These are phyloP conservation scores for Phyllopteryx taeniolatus DNA, from an alignment of 2,113 vertebrate species.

Conservation along the genomic window DNA sequence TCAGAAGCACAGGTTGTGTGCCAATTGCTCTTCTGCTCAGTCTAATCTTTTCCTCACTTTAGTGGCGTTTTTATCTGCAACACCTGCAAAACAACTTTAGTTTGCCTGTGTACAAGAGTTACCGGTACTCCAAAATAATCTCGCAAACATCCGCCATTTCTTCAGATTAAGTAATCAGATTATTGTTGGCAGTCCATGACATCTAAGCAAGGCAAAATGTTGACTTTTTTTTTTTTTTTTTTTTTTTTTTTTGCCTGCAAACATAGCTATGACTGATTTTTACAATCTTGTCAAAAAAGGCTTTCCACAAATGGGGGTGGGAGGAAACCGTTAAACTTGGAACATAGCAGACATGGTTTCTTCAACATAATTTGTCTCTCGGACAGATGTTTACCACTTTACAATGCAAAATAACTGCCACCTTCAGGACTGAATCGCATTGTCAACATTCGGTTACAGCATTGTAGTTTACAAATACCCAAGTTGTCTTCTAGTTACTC, in stretches of 20 bases:
- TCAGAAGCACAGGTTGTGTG: neutral
- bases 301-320: neutral
- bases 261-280: neutral
- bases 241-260: neutral
- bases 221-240: neutral
- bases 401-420: neutral
- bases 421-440: neutral
- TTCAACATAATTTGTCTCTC: neutral
- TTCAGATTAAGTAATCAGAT: neutral
- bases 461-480: neutral
- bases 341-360: neutral
- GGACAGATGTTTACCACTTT: neutral
- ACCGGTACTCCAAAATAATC: neutral
- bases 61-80: neutral
- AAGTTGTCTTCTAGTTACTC: neutral
- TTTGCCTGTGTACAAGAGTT: neutral
- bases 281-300: neutral
- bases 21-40: neutral
- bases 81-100: conserved; percentile 10
- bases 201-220: neutral
- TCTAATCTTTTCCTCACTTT: neutral
- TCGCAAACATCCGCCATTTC: neutral
- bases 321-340: neutral
- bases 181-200: neutral
- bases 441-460: too few relatives aligned